Evolutionary conservation across 2,888 invertebrate species (phyloP).

Genomic region (Phyto melanocephala): DNA sequence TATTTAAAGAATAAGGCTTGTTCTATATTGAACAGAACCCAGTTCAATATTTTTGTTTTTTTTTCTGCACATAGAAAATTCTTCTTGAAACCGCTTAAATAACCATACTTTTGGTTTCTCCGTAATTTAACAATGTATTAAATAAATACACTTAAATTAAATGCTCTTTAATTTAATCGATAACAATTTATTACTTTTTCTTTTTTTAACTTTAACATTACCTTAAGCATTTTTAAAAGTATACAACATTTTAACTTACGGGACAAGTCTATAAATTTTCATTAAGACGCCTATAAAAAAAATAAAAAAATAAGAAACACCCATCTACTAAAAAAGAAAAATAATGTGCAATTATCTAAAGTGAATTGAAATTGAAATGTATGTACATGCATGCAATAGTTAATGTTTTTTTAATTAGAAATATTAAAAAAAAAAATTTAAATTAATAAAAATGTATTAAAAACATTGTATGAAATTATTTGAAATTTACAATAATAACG

Average conservation of each 20-base stretch:
- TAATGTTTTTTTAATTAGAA: slow-evolving; percentile 24
- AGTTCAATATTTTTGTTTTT: no score
- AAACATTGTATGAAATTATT: slow-evolving; percentile 22
- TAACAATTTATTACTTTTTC: slow-evolving; percentile 18
- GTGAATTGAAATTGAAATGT: slow-evolving; percentile 35
- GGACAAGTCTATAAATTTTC: slow-evolving; percentile 20
- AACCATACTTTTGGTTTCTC: background rate
- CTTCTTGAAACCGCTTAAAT: background rate
- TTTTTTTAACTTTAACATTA: background rate
- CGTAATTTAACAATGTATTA: background rate
- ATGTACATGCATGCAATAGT: slow-evolving; percentile 41
- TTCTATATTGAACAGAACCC: no score
- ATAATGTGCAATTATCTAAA: slow-evolving; percentile 17
- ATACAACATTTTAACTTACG: background rate
- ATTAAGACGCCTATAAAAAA: slow-evolving; percentile 24
- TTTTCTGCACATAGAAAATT: no score
- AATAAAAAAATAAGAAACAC: slow-evolving; percentile 22
- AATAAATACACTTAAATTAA: slow-evolving; percentile 36
- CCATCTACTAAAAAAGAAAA: slow-evolving; percentile 18
- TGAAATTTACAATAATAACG: slow-evolving; percentile 44
- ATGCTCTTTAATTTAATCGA: slow-evolving; percentile 42
- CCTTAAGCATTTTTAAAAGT: background rate
- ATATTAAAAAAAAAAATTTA: background rate
- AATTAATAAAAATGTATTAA: slow-evolving; percentile 10
- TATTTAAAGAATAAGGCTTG: no score